Conservation (phyloP, 1,140 invertebrate genomes). For the Triops longicaudatus region DNA sequence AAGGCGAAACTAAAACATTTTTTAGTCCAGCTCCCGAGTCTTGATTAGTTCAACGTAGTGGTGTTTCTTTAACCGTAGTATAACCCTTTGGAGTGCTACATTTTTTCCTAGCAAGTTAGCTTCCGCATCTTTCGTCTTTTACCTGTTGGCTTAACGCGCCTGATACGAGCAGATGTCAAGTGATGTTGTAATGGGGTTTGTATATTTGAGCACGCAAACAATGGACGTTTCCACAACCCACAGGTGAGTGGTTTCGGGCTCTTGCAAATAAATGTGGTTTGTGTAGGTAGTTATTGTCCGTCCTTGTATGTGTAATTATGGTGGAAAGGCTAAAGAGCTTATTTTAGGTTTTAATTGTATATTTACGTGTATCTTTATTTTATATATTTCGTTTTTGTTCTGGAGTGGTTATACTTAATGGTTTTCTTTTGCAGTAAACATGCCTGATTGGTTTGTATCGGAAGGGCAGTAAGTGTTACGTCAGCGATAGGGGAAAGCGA, state of each 20-base stretch:
- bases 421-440: neutral
- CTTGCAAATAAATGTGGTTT: neutral
- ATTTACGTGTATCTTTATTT: too few species aligned
- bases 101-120: slow-evolving; percentile 3
- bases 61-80: neutral
- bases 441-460: neutral
- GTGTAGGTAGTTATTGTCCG: neutral
- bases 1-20: slow-evolving; percentile 10
- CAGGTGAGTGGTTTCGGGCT: neutral
- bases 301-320: neutral
- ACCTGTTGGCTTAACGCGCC: neutral
- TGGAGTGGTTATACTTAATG: neutral
- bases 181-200: neutral
- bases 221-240: neutral
- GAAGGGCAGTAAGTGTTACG: slow-evolving; percentile 7
- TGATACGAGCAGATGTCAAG: neutral
- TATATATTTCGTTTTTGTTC: neutral
- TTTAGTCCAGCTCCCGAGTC: neutral
- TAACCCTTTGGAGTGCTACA: neutral
- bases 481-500: neutral
- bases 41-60: neutral
- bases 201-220: neutral
- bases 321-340: too few species aligned
- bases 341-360: too few species aligned
- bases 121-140: slow-evolving; percentile 7